Evolutionary conservation across 2,797 vertebrate species (phyloP).

Genomic region (Tamandua tetradactyla): DNA sequence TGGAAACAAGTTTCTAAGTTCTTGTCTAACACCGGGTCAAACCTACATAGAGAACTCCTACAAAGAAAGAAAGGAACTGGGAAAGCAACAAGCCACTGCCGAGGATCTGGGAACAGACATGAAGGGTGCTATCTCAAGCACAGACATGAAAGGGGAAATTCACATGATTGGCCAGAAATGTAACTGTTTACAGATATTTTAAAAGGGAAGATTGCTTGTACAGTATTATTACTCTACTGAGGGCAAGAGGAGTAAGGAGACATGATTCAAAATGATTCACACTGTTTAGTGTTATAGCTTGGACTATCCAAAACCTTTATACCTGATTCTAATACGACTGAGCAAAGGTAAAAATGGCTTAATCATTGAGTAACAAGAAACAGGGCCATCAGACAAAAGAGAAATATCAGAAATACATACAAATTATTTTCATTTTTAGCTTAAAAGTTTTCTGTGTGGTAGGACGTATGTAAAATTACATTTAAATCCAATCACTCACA

Average conservation of each 20-base stretch:
- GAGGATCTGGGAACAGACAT: not conserved
- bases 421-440: constrained; percentile 1
- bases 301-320: not conserved
- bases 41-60: not conserved
- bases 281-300: not conserved
- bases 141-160: not conserved
- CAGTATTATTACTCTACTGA: not conserved
- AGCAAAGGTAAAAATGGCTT: not conserved
- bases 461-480: not conserved
- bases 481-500: not conserved
- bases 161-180: not conserved
- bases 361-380: not conserved
- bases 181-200: not conserved
- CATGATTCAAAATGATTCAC: not conserved
- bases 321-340: not conserved
- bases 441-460: not conserved
- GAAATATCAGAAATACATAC: not conserved
- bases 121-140: not conserved
- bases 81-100: not conserved
- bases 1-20: not conserved
- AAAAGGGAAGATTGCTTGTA: not conserved
- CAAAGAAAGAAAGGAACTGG: not conserved
- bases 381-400: not conserved
- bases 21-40: not conserved
- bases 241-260: not conserved